Percentiles rank a stretch among this genome's conserved stretches.
Conservation (phyloP, 2,797 vertebrate species). For the Hydrolagus colliei region DNA sequence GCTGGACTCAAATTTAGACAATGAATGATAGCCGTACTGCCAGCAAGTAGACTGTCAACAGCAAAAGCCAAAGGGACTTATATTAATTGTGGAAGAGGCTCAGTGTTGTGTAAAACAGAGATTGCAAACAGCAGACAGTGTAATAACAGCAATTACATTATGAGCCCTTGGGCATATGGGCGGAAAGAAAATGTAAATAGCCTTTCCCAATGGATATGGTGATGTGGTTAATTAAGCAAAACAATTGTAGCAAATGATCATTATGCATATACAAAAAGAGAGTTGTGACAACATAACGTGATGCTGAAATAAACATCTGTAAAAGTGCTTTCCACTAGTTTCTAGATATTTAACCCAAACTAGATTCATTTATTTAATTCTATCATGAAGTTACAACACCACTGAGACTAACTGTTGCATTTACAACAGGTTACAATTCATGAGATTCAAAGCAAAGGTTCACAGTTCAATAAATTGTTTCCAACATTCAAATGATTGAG, state of each 20-base stretch:
- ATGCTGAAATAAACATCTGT: not conserved
- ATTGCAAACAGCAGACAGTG: constrained; percentile 3
- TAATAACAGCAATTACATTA: constrained; percentile 16
- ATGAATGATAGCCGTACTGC: not conserved
- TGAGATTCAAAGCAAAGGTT: too few relatives aligned
- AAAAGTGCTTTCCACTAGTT: not conserved
- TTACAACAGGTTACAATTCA: too few relatives aligned
- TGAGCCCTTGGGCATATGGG: not conserved
- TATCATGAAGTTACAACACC: too few relatives aligned
- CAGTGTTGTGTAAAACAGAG: constrained; percentile 11
- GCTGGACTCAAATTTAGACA: not conserved
- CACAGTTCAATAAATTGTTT: too few relatives aligned
- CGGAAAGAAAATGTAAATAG: constrained; percentile 5
- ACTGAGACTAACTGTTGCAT: too few relatives aligned
- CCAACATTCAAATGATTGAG: too few relatives aligned
- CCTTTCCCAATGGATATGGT: not conserved
- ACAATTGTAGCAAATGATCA: not conserved
- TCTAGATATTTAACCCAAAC: not conserved
- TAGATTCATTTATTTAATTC: too few relatives aligned
- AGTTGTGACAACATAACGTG: not conserved
- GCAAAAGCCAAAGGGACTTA: constrained; percentile 1
- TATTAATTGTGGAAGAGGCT: constrained; percentile 8
- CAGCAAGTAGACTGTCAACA: not conserved
- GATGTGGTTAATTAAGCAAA: constrained; percentile 12
- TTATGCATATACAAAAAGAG: not conserved